Evolutionary conservation across 2,797 vertebrate genomes (phyloP).

Genomic region (Tamandua tetradactyla): DNA sequence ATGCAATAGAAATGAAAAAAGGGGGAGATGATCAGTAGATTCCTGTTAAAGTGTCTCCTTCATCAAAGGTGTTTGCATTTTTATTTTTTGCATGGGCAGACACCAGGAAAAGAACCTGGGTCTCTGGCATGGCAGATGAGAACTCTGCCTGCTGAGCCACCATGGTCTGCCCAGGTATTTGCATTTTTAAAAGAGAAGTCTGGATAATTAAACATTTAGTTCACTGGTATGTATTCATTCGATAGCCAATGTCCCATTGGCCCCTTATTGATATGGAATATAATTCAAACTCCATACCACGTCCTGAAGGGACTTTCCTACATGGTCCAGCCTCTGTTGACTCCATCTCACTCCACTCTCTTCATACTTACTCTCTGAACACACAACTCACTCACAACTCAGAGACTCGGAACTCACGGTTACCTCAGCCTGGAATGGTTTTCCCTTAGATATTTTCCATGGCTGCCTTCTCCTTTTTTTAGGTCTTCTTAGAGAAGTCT

Average conservation of each 20-base stretch:
- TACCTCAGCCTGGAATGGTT: not conserved
- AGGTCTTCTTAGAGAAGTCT: not conserved
- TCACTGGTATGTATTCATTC: not conserved
- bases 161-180: too few species aligned
- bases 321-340: not conserved
- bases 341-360: not conserved
- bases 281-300: not conserved
- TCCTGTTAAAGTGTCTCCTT: not conserved
- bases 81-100: too few species aligned
- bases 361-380: not conserved
- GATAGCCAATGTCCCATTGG: not conserved
- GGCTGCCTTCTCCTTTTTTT: not conserved
- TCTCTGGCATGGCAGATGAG: too few species aligned
- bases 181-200: constrained; percentile 5
- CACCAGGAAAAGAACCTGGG: too few species aligned
- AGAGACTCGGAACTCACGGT: not conserved
- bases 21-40: not conserved
- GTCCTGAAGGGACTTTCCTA: not conserved
- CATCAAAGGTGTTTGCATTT: not conserved
- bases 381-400: not conserved
- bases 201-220: not conserved
- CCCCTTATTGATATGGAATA: not conserved
- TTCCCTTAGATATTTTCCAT: not conserved
- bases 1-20: not conserved
- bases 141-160: too few species aligned